phyloP scores from a whole-genome alignment of 2,888 invertebrate genomes.

The Drosophila limbata region DNA sequence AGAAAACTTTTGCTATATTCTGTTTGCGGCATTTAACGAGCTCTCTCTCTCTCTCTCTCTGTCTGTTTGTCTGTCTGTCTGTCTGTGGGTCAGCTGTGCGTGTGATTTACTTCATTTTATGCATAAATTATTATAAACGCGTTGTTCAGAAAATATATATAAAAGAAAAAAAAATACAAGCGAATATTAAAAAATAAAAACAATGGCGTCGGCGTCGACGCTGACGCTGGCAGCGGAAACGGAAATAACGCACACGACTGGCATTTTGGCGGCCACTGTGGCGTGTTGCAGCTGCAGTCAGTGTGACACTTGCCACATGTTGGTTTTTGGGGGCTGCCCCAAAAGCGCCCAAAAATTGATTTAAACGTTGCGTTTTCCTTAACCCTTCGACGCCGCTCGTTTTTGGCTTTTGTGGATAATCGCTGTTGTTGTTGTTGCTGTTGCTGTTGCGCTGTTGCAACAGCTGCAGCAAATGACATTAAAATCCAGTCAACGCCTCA shows the following conservation, averaged over 20 bases:
- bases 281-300: conserved; percentile 48
- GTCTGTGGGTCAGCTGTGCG: conserved; percentile 47
- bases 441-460: conserved; percentile 38
- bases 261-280: conserved; percentile 54
- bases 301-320: conserved; percentile 70
- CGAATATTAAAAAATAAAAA: conserved; percentile 46
- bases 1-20: conserved; percentile 78
- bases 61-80: not conserved
- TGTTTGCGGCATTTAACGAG: conserved; percentile 78
- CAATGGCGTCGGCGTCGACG: conserved; percentile 7
- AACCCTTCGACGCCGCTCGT: conserved; percentile 9
- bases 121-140: conserved; percentile 77
- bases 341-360: conserved; percentile 64
- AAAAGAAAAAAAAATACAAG: conserved; percentile 17
- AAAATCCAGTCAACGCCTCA: conserved; percentile 56
- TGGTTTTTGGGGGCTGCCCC: conserved; percentile 39
- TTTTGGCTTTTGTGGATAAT: conserved; percentile 48
- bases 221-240: conserved; percentile 30
- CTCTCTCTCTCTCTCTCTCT: not conserved
- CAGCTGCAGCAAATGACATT: conserved; percentile 76
- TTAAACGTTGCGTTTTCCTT: conserved; percentile 49
- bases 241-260: conserved; percentile 53
- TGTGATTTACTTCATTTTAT: conserved; percentile 71
- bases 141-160: conserved; percentile 41
- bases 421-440: conserved; percentile 30